These are phyloP conservation scores for Bucorvus abyssinicus DNA, from an alignment of 2,797 vertebrate species.

Conservation along the genomic window DNA sequence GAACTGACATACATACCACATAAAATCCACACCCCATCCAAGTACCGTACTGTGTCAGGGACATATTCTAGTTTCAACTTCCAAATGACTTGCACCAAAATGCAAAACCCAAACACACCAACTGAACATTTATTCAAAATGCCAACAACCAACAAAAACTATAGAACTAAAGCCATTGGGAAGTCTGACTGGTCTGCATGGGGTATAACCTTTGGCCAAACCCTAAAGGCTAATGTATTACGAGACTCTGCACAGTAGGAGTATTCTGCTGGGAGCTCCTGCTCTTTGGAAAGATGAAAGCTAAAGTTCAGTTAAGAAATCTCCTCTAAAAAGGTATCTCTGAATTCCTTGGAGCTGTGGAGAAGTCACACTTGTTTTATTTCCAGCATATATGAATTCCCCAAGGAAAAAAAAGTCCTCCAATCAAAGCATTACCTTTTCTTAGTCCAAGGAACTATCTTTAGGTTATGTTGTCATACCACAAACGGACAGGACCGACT, in stretches of 20 bases:
- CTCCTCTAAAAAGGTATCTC: background rate
- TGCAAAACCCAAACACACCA: background rate
- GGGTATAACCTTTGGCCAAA: background rate
- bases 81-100: background rate
- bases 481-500: background rate
- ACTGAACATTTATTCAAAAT: background rate
- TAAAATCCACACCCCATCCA: background rate
- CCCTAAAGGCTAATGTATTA: background rate
- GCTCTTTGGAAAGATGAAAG: background rate
- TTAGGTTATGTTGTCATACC: background rate
- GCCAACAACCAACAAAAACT: background rate
- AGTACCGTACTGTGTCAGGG: background rate
- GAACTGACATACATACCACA: background rate
- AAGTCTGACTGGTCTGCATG: background rate
- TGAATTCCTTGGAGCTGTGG: background rate
- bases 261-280: background rate
- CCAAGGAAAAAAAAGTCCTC: background rate
- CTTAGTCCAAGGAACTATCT: background rate
- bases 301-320: background rate
- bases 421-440: background rate
- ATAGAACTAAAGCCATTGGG: background rate
- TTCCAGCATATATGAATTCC: background rate
- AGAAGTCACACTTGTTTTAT: background rate
- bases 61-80: background rate
- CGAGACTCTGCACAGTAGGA: background rate